These are phyloP conservation scores for Talpa occidentalis DNA, from an alignment of 2,113 vertebrate genomes.

Conservation along the genomic window DNA sequence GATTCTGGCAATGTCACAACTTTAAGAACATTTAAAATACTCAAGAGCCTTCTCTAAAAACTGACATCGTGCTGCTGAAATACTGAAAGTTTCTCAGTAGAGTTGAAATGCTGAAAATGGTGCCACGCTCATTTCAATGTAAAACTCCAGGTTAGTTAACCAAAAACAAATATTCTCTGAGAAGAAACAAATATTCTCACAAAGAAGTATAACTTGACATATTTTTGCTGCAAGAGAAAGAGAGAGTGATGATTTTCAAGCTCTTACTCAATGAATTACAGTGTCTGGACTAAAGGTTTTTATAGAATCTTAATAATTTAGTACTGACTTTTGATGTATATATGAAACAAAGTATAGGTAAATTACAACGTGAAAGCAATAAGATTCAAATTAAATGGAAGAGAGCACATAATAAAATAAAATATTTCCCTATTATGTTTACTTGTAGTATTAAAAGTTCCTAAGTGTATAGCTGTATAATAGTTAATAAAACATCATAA, in stretches of 20 bases:
- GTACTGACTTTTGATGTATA: background rate
- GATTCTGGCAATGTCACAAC: background rate
- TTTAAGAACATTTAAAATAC: constrained; percentile 41
- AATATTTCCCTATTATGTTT: background rate
- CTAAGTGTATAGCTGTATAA: background rate
- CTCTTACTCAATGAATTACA: background rate
- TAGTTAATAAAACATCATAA: constrained; percentile 33
- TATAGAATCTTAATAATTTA: constrained; percentile 18
- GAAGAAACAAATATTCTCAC: too few species aligned
- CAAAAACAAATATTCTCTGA: constrained; percentile 26
- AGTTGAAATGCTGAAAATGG: background rate
- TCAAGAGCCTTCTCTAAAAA: background rate
- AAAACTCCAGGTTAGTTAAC: constrained; percentile 17
- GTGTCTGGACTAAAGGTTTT: constrained; percentile 29
- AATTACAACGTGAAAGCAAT: constrained; percentile 10
- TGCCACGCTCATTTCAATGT: constrained; percentile 38
- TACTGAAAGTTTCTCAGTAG: background rate
- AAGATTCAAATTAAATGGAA: constrained; percentile 23
- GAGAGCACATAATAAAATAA: constrained; percentile 11
- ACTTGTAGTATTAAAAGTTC: background rate
- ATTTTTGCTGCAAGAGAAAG: background rate
- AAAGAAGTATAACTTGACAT: constrained; percentile 45
- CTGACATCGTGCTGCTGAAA: background rate
- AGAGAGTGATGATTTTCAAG: constrained; percentile 33
- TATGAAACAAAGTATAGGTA: background rate